These are phyloP conservation scores for Corythornis madagascariensis DNA, from an alignment of 2,113 vertebrate genomes.

Conservation along the genomic window DNA sequence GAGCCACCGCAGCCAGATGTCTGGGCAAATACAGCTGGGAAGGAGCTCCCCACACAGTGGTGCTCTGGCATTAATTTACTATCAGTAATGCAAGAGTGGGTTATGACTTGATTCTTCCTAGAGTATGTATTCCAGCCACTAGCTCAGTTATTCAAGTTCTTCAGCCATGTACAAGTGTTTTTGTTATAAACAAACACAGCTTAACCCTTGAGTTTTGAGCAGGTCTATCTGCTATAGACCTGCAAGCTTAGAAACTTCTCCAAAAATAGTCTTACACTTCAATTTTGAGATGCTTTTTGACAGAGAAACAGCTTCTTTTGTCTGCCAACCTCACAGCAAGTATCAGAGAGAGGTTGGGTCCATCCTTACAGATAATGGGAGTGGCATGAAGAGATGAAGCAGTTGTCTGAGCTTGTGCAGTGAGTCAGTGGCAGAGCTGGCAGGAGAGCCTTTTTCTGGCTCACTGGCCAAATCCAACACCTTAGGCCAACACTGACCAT, in stretches of 20 bases:
- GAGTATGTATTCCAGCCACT: constrained; percentile 6
- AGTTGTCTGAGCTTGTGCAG: neutral
- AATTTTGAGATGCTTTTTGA: neutral
- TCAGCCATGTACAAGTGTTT: rapidly evolving
- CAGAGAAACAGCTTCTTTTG: neutral
- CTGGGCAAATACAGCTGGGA: neutral
- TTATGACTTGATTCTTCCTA: constrained; percentile 38
- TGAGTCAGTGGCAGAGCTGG: neutral
- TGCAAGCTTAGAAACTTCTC: neutral
- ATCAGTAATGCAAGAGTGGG: constrained; percentile 28
- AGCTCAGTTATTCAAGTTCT: neutral
- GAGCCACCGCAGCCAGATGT: constrained; percentile 56
- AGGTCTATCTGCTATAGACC: neutral
- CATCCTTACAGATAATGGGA: neutral
- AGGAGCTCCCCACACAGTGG: constrained; percentile 52
- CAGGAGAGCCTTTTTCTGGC: neutral
- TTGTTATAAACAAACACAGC: constrained; percentile 10
- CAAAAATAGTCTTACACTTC: neutral
- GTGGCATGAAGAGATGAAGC: neutral
- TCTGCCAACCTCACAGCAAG: neutral
- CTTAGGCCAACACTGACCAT: neutral
- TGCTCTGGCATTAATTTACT: constrained; percentile 53
- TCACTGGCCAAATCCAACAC: neutral
- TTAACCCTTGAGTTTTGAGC: neutral
- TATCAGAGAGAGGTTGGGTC: neutral